These are phyloP conservation scores for Arrhopalites spinosus DNA, from an alignment of 2,888 invertebrate genomes.

Conservation along the genomic window DNA sequence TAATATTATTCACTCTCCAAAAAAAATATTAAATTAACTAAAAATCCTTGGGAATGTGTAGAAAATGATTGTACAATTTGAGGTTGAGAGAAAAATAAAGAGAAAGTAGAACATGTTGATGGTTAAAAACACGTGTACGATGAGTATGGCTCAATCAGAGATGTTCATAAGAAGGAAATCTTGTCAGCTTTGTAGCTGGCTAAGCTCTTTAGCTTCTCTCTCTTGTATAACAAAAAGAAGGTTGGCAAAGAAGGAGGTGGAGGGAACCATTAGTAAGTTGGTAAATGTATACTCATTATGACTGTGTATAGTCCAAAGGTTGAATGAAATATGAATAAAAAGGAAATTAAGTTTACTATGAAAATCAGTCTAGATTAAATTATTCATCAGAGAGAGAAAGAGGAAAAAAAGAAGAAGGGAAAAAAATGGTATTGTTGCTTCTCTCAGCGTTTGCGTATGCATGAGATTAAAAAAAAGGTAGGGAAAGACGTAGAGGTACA, in stretches of 20 bases:
- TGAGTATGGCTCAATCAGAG: background rate
- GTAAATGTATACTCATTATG: slow-evolving; percentile 10
- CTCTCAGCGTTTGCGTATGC: background rate
- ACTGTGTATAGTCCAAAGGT: background rate
- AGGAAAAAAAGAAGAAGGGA: background rate
- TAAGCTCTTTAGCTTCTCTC: slow-evolving; percentile 15
- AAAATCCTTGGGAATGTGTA: too few species aligned
- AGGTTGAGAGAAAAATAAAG: too few species aligned
- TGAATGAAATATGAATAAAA: slow-evolving; percentile 17
- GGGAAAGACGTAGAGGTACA: background rate
- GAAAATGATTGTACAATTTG: too few species aligned
- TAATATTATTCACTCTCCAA: too few species aligned
- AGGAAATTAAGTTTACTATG: slow-evolving; percentile 18
- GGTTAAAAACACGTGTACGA: background rate
- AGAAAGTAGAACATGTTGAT: too few species aligned
- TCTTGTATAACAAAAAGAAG: background rate
- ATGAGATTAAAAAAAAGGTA: background rate
- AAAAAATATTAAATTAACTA: too few species aligned
- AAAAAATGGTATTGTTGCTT: background rate
- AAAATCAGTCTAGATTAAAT: slow-evolving; percentile 32
- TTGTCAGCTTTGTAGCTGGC: slow-evolving; percentile 1
- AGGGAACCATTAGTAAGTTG: slow-evolving; percentile 1
- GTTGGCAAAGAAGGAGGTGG: background rate
- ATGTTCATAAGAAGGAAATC: slow-evolving; percentile 10
- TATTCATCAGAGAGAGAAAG: slow-evolving; percentile 18